Evolutionary conservation across 2,888 invertebrate species (phyloP), one percentile per base, ranked within the genome.

Genomic region (Cheilosia urbana): DNA sequence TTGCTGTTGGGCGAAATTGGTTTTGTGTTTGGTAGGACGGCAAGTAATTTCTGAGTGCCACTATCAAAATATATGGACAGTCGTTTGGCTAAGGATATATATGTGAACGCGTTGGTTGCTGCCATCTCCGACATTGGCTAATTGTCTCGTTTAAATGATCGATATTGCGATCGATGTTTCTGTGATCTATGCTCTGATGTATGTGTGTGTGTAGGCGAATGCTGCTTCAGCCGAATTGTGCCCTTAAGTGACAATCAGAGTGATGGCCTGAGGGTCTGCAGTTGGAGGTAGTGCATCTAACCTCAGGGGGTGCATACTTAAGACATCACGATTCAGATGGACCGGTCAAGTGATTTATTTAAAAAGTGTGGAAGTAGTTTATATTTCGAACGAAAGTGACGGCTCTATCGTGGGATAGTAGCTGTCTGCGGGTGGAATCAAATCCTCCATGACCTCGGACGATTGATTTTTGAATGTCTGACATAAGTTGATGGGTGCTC

Each of bases 1-100:
- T 85, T 73, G 85, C 76, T 76, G 81, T 81, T 85, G 85, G 76
- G 60, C 63, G 81, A 85, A 85, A 85, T 85, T 85, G 81, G 85
- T 85, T 81, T 81, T 76, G 62, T 62, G 58, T 68, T 76, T 76
- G 58, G 51, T 4, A 60, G 17, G 72, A 62, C 65, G 60, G 60
- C 49, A 19, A 71, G 71, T 71, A 75, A 80, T 85, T 85, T 62
- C 57, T 66, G 53, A 62, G 45, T 78, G 57, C 53, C 69, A 80
- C 71, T 71, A 84, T 80, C 80, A 75, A 66, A 80, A 80, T 81
- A 76, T 76, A 85, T 81, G 76, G 81, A 81, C 76, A 80, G 63
- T 76, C 66, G 81, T 66, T 81, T 62, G 62, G 47, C 37, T 72
- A 66, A 72, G 66, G 68, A 78, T 66, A 37, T 63, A 78, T 66